Evolutionary conservation across 2,797 vertebrate genomes (phyloP), one percentile per base, ranked within the genome.

Genomic region (Ctenopoma multispine): DNA sequence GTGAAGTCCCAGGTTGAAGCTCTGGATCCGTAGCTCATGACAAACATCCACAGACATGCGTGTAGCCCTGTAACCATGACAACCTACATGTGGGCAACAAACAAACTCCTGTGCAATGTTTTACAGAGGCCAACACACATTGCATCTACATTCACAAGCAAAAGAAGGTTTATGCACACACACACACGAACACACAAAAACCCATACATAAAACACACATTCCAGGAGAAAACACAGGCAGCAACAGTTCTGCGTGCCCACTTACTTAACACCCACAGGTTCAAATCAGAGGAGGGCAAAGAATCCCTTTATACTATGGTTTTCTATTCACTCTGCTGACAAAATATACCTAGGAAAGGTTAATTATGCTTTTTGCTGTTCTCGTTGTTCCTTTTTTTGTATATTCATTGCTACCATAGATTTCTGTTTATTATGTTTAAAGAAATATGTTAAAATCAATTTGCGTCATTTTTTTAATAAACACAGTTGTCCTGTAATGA

Each of bases 51-150:
- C 67, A 72, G 36, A 61, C 47, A 48, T 4, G 29, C 55, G 31
- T 4, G 29, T 36, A 70, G 61, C n/a, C 48, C 46, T 27, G 87
- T 90, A 84, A 66, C 87, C 79, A 87, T 77, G 81, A 77, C 82
- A 82, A 89, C 69, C 41, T 77, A 79, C 83, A 79, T 77, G 70
- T 80, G 76, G 79, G 79, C 70, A 83, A 70, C 59, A 90, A 89
- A 89, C 82, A 87, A 86, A 87, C 60, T 61, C 41, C 50, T 41
- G 24, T 50, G 63, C n/a, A 5, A 60, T 5, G 7, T 34, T 67
- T 65, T 59, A 70, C 36, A 61, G 44, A 74, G 40, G 61, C 63
- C 43, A 55, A 61, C 43, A 53, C 40, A 59, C 47, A 54, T 1
- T 14, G 2, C 36, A 62, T 57, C 29, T 57, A 27, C 56, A 31